Conservation (phyloP, 2,888 invertebrate genomes). For the Drosophila borealis region DNA sequence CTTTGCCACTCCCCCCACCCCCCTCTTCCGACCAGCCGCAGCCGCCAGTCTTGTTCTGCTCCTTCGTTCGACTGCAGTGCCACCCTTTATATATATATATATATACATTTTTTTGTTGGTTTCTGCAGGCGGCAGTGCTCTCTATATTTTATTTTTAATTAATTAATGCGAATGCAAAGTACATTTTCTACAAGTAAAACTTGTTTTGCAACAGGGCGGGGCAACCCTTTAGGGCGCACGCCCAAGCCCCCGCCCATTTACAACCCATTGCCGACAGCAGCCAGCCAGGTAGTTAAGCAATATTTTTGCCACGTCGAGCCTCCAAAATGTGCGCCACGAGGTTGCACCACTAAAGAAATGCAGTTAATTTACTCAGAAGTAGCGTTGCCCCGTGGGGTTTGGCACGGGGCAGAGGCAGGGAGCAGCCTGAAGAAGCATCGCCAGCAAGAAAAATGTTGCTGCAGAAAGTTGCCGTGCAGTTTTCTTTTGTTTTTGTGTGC, state of each 20-base stretch:
- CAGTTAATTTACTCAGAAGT: slow-evolving; percentile 82
- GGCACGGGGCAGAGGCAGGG: neutral
- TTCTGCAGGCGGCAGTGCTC: slow-evolving; percentile 53
- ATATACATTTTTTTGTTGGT: slow-evolving; percentile 17
- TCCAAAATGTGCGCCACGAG: slow-evolving; percentile 73
- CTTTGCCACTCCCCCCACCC: slow-evolving; percentile 35
- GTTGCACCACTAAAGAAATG: slow-evolving; percentile 77
- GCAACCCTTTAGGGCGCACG: slow-evolving; percentile 65
- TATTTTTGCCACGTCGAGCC: slow-evolving; percentile 56
- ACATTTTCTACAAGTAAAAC: slow-evolving; percentile 83
- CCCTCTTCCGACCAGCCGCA: neutral
- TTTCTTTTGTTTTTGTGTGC: slow-evolving; percentile 80
- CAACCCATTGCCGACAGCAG: slow-evolving; percentile 6
- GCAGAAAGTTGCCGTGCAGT: slow-evolving; percentile 71
- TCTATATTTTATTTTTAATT: slow-evolving; percentile 82
- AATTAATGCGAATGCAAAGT: slow-evolving; percentile 83
- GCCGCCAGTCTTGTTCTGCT: slow-evolving; percentile 51
- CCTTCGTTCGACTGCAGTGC: slow-evolving; percentile 62
- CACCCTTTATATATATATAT: slow-evolving; percentile 55
- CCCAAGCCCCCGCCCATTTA: neutral
- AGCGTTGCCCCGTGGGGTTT: slow-evolving; percentile 49
- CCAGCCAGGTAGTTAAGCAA: slow-evolving; percentile 40
- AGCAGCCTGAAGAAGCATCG: slow-evolving; percentile 53
- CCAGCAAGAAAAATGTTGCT: slow-evolving; percentile 66
- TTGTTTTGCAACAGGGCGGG: slow-evolving; percentile 75